Base-by-base conservation (phyloP, 2,113 vertebrate genomes). In the Caretta caretta region DNA sequence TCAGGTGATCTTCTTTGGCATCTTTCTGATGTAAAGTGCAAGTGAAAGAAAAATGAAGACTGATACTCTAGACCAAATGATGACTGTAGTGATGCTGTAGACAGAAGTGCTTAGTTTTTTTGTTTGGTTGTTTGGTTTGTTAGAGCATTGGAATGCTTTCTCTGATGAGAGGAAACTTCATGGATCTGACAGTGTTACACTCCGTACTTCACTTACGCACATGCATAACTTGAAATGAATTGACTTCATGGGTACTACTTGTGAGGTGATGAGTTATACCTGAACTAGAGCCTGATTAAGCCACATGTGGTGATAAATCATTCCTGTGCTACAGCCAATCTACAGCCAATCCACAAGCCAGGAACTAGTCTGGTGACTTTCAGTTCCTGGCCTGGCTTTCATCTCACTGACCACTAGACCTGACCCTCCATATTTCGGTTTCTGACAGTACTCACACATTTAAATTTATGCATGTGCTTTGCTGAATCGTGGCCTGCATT, bases 181-280 rank as follows among this genome's bases (percentile, higher is more conserved):
- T 0, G 0, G 7, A 2, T 82, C 79, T 89, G n/a, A 3, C 20
- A 90, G 35, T 59, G 1, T 50, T 83, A 0, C 57, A 80, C 88
- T 90, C 3, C 5, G 1, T 91, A 91, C 86, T 8, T 3, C 31
- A 76, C 27, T 49, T 83, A 49, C 7, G 17, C 35, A 69, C 65
- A n/a, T n/a, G 35, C 16, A n/a, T 69, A 35, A 65, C 31, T 35
- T 65, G 31, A n/a, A n/a, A 17, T 31, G 14, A n/a, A n/a, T 69
- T n/a, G 14, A 69, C 13, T 69, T 69, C 35, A 69, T 8, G 9
- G 35, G 65, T 69, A 20, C 35, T 69, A n/a, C 14, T 69, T 69
- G 65, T 20, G 4, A 19, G 29, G 31, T 69, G 62, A n/a, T 69
- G 16, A 69, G 29, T n/a, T 69, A n/a, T 69, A 35, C 31, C 14